Percentiles rank a stretch among this genome's conserved stretches.
These are phyloP conservation scores for Enteromius unitaeniatus DNA, from an alignment of 2,797 vertebrate species.

Conservation along the genomic window DNA sequence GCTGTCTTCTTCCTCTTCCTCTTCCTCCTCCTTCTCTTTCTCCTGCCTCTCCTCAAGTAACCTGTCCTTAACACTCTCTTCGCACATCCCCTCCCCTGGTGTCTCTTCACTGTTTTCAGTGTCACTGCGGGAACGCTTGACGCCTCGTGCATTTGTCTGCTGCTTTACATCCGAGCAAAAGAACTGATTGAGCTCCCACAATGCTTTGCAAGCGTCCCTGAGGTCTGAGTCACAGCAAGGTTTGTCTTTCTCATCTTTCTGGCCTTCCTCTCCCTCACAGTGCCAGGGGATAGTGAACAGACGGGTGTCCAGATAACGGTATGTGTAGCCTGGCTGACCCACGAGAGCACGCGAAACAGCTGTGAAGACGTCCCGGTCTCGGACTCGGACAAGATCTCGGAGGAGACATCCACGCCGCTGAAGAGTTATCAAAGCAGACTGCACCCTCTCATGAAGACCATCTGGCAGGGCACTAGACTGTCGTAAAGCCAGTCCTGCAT, in stretches of 20 bases:
- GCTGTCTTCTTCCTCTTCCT: constrained; percentile 60
- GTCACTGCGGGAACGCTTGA: constrained; percentile 76
- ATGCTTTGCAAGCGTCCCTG: constrained; percentile 84
- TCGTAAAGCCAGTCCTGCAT: constrained; percentile 86
- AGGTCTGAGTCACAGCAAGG: constrained; percentile 84
- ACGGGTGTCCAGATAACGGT: constrained; percentile 94
- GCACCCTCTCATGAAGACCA: constrained; percentile 85
- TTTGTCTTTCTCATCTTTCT: constrained; percentile 63
- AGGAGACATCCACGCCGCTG: constrained; percentile 84
- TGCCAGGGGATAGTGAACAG: constrained; percentile 96
- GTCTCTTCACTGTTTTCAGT: constrained; percentile 63
- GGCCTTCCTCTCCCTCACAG: constrained; percentile 71
- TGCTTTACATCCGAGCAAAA: constrained; percentile 81
- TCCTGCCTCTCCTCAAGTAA: constrained; percentile 60
- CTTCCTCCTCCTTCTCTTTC: constrained; percentile 72
- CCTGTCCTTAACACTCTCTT: constrained; percentile 39
- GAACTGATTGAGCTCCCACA: constrained; percentile 91
- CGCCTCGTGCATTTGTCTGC: constrained; percentile 68
- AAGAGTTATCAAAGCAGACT: constrained; percentile 84
- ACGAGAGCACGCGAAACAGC: constrained; percentile 90
- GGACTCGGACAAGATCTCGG: constrained; percentile 90
- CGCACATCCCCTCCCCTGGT: constrained; percentile 12
- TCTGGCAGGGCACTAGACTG: constrained; percentile 80
- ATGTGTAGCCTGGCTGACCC: constrained; percentile 91
- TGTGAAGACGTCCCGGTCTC: constrained; percentile 92